These are phyloP conservation scores for Albula glossodonta DNA, from an alignment of 2,113 vertebrate species.

Conservation along the genomic window DNA sequence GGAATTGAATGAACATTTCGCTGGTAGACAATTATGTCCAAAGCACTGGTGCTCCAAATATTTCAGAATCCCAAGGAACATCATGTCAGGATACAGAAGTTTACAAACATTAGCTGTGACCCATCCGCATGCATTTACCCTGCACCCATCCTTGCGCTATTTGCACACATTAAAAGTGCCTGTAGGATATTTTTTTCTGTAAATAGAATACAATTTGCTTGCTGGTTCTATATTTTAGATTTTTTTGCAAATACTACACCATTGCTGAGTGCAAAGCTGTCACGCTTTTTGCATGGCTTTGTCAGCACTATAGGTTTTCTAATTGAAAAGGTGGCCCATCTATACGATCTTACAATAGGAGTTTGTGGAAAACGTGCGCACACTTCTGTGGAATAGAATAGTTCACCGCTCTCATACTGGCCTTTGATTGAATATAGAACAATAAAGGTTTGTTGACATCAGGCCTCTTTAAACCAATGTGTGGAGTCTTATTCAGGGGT, in stretches of 20 bases:
- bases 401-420: background rate
- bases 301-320: background rate
- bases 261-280: background rate
- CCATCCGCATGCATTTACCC: background rate
- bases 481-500: background rate
- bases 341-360: background rate
- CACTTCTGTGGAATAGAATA: background rate
- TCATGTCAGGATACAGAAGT: background rate
- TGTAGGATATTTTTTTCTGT: slow-evolving; percentile 5
- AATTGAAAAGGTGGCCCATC: background rate
- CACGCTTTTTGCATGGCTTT: slow-evolving; percentile 15
- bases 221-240: background rate
- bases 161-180: slow-evolving; percentile 24
- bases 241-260: background rate
- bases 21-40: background rate
- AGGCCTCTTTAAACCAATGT: background rate
- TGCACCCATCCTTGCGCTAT: background rate
- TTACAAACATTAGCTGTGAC: background rate
- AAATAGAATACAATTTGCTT: background rate
- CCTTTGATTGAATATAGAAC: background rate
- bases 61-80: background rate
- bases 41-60: background rate
- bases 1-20: background rate
- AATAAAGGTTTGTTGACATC: slow-evolving; percentile 5
- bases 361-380: background rate